Percentiles rank a stretch among this genome's conserved stretches.
These are phyloP conservation scores for Drosophila triauraria DNA, from an alignment of 1,140 invertebrate genomes.

Conservation along the genomic window DNA sequence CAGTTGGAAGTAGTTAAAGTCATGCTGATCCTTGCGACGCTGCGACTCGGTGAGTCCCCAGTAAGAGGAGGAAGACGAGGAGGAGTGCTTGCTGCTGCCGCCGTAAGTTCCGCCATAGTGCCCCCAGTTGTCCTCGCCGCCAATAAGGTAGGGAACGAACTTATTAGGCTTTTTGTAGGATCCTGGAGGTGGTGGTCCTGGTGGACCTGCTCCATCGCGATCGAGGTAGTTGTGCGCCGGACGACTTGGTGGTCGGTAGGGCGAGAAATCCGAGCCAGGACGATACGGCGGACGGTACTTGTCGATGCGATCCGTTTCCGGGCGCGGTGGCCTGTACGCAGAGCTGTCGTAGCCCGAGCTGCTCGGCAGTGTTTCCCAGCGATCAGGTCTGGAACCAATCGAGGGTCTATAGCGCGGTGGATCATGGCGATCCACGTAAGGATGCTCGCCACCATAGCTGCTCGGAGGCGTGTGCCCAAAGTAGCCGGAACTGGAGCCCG, in stretches of 20 bases:
- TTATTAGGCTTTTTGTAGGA: conserved; percentile 73
- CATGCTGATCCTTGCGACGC: conserved; percentile 74
- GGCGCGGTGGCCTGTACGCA: conserved; percentile 57
- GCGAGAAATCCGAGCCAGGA: conserved; percentile 69
- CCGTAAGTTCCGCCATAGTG: conserved; percentile 85
- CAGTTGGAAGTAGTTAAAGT: conserved; percentile 83
- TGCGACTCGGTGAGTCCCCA: conserved; percentile 75
- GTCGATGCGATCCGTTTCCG: conserved; percentile 70
- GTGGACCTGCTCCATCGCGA: conserved; percentile 62
- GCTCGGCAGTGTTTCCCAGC: conserved; percentile 78
- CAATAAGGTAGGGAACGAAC: conserved; percentile 81
- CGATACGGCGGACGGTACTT: conserved; percentile 75
- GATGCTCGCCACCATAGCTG: conserved; percentile 67
- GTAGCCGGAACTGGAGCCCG: conserved; percentile 67
- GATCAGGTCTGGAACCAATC: conserved; percentile 51
- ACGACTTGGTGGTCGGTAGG: conserved; percentile 67
- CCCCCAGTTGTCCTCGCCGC: conserved; percentile 71
- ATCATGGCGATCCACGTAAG: conserved; percentile 78
- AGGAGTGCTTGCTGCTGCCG: conserved; percentile 75
- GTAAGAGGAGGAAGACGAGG: conserved; percentile 54
- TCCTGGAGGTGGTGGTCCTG: conserved; percentile 15
- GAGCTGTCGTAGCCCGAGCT: conserved; percentile 77
- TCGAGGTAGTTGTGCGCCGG: conserved; percentile 75
- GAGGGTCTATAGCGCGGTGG: conserved; percentile 17
- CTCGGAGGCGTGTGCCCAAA: conserved; percentile 76